phyloP scores from a whole-genome alignment of 2,113 vertebrate genomes.

The Orycteropus afer region DNA sequence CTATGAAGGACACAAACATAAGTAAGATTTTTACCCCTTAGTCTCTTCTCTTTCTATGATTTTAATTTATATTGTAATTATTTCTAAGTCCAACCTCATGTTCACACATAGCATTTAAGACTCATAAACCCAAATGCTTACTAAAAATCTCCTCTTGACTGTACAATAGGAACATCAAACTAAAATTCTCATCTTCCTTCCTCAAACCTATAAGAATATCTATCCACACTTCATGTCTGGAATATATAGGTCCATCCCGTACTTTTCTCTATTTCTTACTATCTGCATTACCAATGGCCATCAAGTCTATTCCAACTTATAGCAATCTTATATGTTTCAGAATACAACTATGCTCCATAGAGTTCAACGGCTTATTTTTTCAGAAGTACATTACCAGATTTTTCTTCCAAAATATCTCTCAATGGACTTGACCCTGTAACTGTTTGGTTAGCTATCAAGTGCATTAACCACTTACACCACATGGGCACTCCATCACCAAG shows the following conservation, averaged over 20 bases:
- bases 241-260: neutral
- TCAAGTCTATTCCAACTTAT: neutral
- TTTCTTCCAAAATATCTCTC: no score
- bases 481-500: neutral
- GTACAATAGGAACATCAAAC: neutral
- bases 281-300: neutral
- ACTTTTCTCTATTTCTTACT: neutral
- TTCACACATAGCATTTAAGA: neutral
- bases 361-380: neutral
- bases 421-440: no score
- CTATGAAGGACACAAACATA: neutral
- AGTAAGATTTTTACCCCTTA: neutral
- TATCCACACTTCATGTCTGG: neutral
- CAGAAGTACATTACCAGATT: neutral
- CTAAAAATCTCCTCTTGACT: neutral
- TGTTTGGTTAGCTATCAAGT: neutral
- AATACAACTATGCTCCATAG: neutral
- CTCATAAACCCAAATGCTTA: constrained; percentile 2
- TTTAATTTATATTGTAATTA: neutral
- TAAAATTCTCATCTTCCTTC: neutral
- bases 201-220: neutral
- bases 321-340: neutral
- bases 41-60: neutral
- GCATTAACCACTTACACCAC: neutral
- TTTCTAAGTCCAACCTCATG: neutral